Percentiles rank a stretch among this genome's conserved stretches.
These are phyloP conservation scores for Phrynocephalus versicolor DNA, from an alignment of 2,113 vertebrate species.

Conservation along the genomic window DNA sequence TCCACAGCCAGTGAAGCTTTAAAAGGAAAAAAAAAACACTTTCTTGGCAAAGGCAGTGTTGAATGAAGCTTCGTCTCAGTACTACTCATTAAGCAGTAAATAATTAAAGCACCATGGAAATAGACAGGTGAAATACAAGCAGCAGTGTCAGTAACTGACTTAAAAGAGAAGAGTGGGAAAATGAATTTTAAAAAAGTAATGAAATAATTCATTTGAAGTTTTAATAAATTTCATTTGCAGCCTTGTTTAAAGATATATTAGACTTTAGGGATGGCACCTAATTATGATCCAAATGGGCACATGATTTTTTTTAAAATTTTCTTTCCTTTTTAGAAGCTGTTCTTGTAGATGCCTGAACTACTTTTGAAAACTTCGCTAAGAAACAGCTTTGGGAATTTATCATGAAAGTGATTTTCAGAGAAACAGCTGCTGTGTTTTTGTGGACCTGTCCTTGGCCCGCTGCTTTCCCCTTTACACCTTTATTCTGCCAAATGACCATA, in stretches of 20 bases:
- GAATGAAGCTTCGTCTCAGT: conserved; percentile 62
- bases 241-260: conserved; percentile 85
- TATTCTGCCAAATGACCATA: neutral
- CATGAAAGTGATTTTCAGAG: neutral
- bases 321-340: conserved; percentile 2
- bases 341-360: neutral
- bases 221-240: conserved; percentile 82
- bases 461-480: neutral
- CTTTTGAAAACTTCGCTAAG: neutral
- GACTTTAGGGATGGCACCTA: conserved; percentile 82
- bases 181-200: conserved; percentile 75
- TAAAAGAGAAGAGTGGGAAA: conserved; percentile 78
- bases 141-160: conserved; percentile 76
- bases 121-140: conserved; percentile 79
- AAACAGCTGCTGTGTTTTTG: neutral
- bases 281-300: conserved; percentile 64
- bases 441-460: neutral
- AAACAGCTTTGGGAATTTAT: neutral
- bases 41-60: conserved; percentile 47
- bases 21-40: conserved; percentile 58
- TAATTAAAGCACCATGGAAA: conserved; percentile 76
- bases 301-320: neutral
- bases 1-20: conserved; percentile 57
- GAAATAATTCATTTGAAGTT: conserved; percentile 85
- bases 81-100: conserved; percentile 77